These are phyloP conservation scores for Pogonomyrmex californicus DNA, from an alignment of 1,140 invertebrate genomes.

Conservation along the genomic window DNA sequence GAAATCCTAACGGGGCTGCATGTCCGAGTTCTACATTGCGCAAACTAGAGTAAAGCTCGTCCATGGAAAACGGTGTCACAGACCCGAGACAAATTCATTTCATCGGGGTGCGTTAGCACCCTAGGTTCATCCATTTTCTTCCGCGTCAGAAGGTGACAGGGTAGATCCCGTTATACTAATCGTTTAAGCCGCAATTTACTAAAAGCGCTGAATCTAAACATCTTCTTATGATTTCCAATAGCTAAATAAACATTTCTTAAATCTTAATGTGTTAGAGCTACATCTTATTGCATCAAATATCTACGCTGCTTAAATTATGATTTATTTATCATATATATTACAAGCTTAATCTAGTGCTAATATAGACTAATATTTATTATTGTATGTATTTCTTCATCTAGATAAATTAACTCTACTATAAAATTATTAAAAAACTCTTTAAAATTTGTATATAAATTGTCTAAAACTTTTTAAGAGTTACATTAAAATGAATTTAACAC, in stretches of 20 bases:
- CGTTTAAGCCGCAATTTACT: conserved; percentile 20
- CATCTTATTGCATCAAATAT: not conserved
- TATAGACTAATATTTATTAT: not conserved
- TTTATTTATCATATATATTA: not conserved
- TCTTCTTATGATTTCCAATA: not conserved
- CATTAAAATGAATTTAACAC: conserved; percentile 23
- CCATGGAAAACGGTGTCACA: conserved; percentile 64
- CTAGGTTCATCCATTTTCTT: conserved; percentile 43
- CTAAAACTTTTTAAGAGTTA: not conserved
- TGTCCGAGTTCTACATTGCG: conserved; percentile 77
- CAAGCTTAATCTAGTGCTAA: not conserved
- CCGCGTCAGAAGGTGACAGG: conserved; percentile 2
- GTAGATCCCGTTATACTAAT: conserved; percentile 25
- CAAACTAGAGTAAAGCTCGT: conserved; percentile 69
- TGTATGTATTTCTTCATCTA: not conserved
- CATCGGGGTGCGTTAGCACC: conserved; percentile 2
- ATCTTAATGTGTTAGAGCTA: not conserved
- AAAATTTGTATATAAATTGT: not conserved
- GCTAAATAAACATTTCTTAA: not conserved
- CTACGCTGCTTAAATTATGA: not conserved
- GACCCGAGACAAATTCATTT: conserved; percentile 54
- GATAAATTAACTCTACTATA: not conserved
- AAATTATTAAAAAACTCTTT: not conserved
- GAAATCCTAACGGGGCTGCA: conserved; percentile 82
- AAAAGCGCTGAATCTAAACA: not conserved